phyloP scores from a whole-genome alignment of 2,113 vertebrate species.

The Pseudorhombus dupliciocellatus region DNA sequence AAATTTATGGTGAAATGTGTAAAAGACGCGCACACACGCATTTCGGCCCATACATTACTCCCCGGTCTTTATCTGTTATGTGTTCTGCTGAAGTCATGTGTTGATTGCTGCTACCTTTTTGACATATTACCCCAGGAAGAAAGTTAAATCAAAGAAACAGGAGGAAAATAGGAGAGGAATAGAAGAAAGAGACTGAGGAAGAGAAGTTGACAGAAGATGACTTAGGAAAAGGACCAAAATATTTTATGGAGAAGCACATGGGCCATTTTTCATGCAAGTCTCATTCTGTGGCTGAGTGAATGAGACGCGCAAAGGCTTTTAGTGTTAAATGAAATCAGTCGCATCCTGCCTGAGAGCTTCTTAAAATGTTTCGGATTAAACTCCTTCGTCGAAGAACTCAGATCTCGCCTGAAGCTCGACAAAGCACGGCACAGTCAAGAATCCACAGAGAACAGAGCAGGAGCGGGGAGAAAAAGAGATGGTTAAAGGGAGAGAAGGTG shows the following conservation, averaged over 20 bases:
- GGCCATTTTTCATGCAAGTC: constrained; percentile 48
- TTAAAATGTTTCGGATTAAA: constrained; percentile 66
- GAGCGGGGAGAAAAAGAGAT: not conserved
- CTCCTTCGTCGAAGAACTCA: constrained; percentile 43
- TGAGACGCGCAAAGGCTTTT: constrained; percentile 59
- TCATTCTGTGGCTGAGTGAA: constrained; percentile 46
- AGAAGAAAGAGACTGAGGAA: constrained; percentile 9
- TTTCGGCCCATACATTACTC: constrained; percentile 11
- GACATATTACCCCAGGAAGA: too few relatives aligned
- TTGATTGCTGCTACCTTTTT: not conserved
- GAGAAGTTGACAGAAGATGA: constrained; percentile 14
- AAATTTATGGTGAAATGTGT: constrained; percentile 40
- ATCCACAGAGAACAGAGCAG: constrained; percentile 18
- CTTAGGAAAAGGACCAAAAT: not conserved
- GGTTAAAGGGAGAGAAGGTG: constrained; percentile 6
- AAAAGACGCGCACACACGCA: constrained; percentile 14
- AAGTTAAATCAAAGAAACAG: constrained; percentile 15
- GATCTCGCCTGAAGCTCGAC: constrained; percentile 59
- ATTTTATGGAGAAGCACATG: constrained; percentile 37
- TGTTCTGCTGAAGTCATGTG: constrained; percentile 5
- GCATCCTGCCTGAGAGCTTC: constrained; percentile 64
- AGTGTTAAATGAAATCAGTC: constrained; percentile 67
- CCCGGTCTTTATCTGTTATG: constrained; percentile 8
- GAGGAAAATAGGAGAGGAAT: not conserved
- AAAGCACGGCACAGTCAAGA: constrained; percentile 31